phyloP scores from a whole-genome alignment of 2,797 vertebrate genomes.

The Meda fulgida region DNA sequence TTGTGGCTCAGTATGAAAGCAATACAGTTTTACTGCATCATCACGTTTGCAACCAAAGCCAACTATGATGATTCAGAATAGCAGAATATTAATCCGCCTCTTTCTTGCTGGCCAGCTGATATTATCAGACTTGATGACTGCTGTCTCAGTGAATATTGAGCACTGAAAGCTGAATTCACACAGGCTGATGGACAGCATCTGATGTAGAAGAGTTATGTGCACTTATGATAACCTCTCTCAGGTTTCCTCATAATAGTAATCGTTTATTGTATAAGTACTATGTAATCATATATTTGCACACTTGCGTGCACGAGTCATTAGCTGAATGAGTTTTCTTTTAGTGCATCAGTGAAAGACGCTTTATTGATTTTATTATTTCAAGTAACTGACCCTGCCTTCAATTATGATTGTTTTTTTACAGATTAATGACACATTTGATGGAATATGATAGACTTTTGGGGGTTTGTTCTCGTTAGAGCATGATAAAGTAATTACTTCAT shows the following conservation, averaged over 20 bases:
- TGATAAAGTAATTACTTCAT: slow-evolving; percentile 22
- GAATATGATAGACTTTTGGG: background rate
- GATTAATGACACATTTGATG: background rate
- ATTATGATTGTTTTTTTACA: background rate
- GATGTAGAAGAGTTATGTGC: background rate
- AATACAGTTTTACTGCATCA: too few species aligned
- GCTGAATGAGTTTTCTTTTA: background rate
- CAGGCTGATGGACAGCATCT: background rate
- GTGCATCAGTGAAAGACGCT: background rate
- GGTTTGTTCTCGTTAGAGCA: slow-evolving; percentile 15
- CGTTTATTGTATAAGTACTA: background rate
- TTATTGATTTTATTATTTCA: slow-evolving; percentile 2
- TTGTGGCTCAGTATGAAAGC: too few species aligned
- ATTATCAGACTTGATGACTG: background rate
- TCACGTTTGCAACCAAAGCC: background rate
- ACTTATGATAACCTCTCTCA: background rate
- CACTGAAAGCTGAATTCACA: background rate
- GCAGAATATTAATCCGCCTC: background rate
- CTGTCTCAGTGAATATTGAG: slow-evolving; percentile 18
- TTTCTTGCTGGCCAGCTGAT: background rate
- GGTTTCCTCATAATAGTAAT: background rate
- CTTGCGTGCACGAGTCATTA: background rate
- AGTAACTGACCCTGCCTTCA: background rate
- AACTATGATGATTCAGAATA: background rate
- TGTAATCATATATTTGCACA: background rate